Evolutionary conservation across 2,888 invertebrate species (phyloP).

Genomic region (Hesperia comma): DNA sequence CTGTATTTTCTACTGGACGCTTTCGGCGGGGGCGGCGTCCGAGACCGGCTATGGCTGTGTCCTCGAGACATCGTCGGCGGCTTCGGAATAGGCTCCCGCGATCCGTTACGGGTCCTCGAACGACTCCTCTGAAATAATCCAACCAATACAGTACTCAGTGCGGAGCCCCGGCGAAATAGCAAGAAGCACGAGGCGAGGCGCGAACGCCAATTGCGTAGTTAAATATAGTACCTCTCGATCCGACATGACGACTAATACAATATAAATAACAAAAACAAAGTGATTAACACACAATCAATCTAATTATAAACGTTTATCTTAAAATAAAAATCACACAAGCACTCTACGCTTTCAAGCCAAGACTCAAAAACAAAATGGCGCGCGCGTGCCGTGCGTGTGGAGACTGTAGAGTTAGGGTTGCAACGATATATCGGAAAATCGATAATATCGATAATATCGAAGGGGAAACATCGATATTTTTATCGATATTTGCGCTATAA

Average conservation of each 20-base stretch:
- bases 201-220: slow-evolving; percentile 50
- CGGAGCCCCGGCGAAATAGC: slow-evolving; percentile 40
- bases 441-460: too few species aligned
- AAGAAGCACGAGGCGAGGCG: slow-evolving; percentile 64
- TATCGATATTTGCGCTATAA: too few species aligned
- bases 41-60: slow-evolving; percentile 79
- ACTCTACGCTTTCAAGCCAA: slow-evolving; percentile 49
- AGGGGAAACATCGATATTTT: too few species aligned
- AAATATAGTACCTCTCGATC: slow-evolving; percentile 80
- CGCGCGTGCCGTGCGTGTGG: neutral
- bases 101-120: slow-evolving; percentile 79
- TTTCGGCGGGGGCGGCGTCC: slow-evolving; percentile 81
- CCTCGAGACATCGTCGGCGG: slow-evolving; percentile 73
- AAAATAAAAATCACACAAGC: slow-evolving; percentile 59
- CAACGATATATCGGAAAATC: too few species aligned
- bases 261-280: slow-evolving; percentile 56
- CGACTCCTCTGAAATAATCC: slow-evolving; percentile 78
- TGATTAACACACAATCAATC: slow-evolving; percentile 62
- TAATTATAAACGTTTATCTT: slow-evolving; percentile 59
- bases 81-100: slow-evolving; percentile 73
- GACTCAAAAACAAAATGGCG: slow-evolving; percentile 73
- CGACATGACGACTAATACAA: slow-evolving; percentile 67
- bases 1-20: slow-evolving; percentile 75
- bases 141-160: slow-evolving; percentile 45
- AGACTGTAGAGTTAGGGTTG: too few species aligned